Conservation (phyloP, 2,888 invertebrate genomes). For the Drosophila nr. medialis region DNA sequence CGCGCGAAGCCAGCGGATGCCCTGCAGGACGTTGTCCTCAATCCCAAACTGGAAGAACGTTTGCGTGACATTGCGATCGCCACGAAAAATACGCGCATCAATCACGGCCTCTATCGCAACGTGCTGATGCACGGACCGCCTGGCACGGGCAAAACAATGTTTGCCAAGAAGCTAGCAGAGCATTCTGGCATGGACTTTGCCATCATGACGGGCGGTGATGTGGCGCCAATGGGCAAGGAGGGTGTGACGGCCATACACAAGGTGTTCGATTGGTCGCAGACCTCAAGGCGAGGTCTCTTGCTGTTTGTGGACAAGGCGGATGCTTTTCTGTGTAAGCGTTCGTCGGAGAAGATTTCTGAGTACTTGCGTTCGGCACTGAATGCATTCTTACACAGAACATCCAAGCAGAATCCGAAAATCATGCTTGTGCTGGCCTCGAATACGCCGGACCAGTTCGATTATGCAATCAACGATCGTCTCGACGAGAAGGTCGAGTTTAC, state of each 20-base stretch:
- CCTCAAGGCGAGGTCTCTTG: conserved; percentile 93
- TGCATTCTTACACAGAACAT: conserved; percentile 98
- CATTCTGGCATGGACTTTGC: conserved; percentile 99
- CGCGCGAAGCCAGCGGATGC: conserved; percentile 90
- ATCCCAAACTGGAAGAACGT: conserved; percentile 95
- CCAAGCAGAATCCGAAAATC: conserved; percentile 97
- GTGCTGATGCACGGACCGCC: conserved; percentile 99
- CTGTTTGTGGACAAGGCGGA: conserved; percentile 99
- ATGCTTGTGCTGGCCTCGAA: conserved; percentile 99
- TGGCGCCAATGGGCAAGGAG: conserved; percentile 98
- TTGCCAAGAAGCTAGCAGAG: conserved; percentile 89
- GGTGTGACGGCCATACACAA: conserved; percentile 99
- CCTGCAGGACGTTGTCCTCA: conserved; percentile 95
- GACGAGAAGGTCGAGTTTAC: conserved; percentile 99
- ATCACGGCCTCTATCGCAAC: conserved; percentile 97
- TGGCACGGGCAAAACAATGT: conserved; percentile 88
- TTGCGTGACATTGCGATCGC: conserved; percentile 98
- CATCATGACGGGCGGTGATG: conserved; percentile 99
- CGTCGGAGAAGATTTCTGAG: conserved; percentile 96
- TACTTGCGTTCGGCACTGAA: conserved; percentile 98
- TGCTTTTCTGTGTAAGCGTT: conserved; percentile 96
- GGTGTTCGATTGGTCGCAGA: conserved; percentile 96
- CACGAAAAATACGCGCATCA: conserved; percentile 98
- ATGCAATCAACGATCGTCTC: conserved; percentile 97
- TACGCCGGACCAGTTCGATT: conserved; percentile 99